Percentiles rank a stretch among this genome's conserved stretches.
phyloP scores from a whole-genome alignment of 2,113 vertebrate species.

The Anseranas semipalmata region DNA sequence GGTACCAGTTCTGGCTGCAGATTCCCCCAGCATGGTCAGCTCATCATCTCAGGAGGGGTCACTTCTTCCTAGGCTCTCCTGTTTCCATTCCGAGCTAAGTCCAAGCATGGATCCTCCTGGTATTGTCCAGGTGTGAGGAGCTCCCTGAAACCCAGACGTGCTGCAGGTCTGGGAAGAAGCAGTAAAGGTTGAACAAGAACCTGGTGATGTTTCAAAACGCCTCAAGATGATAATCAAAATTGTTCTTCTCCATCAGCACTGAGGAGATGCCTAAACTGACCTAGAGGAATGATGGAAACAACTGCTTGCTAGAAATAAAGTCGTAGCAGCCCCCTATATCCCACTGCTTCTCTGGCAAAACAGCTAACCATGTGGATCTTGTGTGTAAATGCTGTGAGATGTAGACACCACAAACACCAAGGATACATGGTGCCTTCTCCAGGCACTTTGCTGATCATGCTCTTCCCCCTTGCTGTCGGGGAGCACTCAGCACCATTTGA shows the following conservation, averaged over 20 bases:
- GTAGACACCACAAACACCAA: background rate
- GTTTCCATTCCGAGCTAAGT: background rate
- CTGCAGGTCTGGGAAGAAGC: background rate
- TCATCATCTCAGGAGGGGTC: background rate
- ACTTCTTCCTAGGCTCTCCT: background rate
- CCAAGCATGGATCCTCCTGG: background rate
- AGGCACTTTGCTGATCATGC: background rate
- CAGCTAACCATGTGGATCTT: background rate
- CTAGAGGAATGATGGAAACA: background rate
- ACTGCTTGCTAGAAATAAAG: background rate
- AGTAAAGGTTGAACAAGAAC: background rate
- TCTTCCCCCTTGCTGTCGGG: background rate
- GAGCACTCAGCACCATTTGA: background rate
- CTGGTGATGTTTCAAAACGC: background rate
- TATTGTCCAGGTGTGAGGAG: background rate
- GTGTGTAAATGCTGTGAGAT: background rate
- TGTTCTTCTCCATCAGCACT: background rate
- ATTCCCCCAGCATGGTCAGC: background rate
- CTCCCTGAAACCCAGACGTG: background rate
- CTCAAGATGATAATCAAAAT: background rate
- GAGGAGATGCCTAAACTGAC: background rate
- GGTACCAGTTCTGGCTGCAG: background rate
- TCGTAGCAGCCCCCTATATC: rapidly evolving
- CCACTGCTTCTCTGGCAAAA: background rate
- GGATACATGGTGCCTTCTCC: background rate